These are phyloP conservation scores for Champsocephalus gunnari DNA, from an alignment of 2,797 vertebrate species.

Conservation along the genomic window DNA sequence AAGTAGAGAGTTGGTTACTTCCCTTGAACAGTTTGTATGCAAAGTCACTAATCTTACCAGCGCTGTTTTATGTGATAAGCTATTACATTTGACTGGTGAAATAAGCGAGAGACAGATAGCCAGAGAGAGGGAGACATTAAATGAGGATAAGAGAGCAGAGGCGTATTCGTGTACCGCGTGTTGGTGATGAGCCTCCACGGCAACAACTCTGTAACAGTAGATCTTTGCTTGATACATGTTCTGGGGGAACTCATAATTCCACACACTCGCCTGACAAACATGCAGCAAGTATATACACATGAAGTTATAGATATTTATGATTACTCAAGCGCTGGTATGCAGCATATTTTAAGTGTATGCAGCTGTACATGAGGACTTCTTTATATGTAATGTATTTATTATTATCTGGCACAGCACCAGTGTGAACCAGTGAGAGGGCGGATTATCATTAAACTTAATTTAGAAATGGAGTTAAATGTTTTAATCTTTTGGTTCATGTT, in stretches of 20 bases:
- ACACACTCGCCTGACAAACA: slow-evolving; percentile 22
- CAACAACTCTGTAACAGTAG: slow-evolving; percentile 62
- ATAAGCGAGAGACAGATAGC: slow-evolving; percentile 9
- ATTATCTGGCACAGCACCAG: not conserved
- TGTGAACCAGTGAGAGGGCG: not conserved
- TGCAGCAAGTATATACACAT: not conserved
- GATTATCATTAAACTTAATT: not conserved
- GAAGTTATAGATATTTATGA: not conserved
- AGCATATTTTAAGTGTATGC: not conserved
- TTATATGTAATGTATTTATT: not conserved
- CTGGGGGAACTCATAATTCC: slow-evolving; percentile 37
- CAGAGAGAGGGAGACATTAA: not conserved
- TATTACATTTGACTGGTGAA: slow-evolving; percentile 51
- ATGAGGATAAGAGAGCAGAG: slow-evolving; percentile 33
- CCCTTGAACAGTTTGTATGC: slow-evolving; percentile 22
- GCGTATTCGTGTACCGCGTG: slow-evolving; percentile 63
- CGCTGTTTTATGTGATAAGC: slow-evolving; percentile 46
- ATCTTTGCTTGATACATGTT: slow-evolving; percentile 66
- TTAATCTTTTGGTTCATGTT: slow-evolving; percentile 4
- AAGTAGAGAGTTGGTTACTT: slow-evolving; percentile 8
- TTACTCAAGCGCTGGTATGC: not conserved
- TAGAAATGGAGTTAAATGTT: not conserved
- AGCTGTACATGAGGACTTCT: not conserved
- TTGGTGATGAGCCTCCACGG: slow-evolving; percentile 65
- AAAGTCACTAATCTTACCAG: slow-evolving; percentile 30